Evolutionary conservation across 1,140 invertebrate genomes (phyloP).

Genomic region (Atta cephalotes): DNA sequence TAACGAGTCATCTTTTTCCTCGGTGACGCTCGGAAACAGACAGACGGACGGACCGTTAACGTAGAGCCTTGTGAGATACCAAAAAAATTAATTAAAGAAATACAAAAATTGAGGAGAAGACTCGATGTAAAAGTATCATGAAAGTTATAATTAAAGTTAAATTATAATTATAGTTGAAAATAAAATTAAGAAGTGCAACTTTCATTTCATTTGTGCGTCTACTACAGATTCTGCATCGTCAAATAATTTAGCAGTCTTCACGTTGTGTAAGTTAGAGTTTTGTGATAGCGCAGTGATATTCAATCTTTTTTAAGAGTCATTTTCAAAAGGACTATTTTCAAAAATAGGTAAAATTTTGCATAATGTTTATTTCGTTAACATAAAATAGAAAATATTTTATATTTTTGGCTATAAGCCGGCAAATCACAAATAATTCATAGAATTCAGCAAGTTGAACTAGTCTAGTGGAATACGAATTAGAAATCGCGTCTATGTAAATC

Average conservation of each 20-base stretch:
- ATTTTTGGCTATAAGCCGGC: no score
- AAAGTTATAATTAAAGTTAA: neutral
- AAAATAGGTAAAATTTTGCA: no score
- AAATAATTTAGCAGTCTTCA: constrained; percentile 14
- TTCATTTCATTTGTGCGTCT: neutral
- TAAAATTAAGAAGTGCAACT: neutral
- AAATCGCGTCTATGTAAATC: neutral
- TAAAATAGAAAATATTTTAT: no score
- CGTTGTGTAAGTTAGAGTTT: neutral
- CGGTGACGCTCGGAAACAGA: neutral
- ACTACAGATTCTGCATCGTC: neutral
- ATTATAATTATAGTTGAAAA: neutral
- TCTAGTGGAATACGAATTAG: neutral
- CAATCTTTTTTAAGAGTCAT: no score
- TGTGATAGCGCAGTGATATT: neutral
- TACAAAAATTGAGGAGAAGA: neutral
- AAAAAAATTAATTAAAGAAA: neutral
- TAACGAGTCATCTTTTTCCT: constrained; percentile 51
- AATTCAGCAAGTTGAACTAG: no score
- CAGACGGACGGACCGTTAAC: neutral
- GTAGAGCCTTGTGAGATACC: neutral
- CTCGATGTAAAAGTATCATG: neutral
- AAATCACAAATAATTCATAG: no score
- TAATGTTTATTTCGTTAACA: no score
- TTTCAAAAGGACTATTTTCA: no score